Evolutionary conservation across 2,797 vertebrate species (phyloP).

Genomic region (Tarsius wallacei): DNA sequence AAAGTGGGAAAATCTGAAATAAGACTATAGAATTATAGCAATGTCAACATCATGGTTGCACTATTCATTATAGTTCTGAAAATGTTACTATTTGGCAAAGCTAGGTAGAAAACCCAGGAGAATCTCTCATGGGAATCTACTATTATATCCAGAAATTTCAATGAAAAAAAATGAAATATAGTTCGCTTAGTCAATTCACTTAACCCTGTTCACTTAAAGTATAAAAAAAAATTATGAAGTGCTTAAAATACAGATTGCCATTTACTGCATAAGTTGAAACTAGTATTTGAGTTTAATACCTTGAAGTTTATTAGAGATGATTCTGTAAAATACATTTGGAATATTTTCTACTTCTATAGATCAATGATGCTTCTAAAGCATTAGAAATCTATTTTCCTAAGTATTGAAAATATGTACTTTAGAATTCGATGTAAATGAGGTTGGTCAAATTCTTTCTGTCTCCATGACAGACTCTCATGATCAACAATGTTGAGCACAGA

Average conservation of each 20-base stretch:
- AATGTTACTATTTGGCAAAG: neutral
- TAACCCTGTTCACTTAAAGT: neutral
- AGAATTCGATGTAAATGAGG: neutral
- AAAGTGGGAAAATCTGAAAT: neutral
- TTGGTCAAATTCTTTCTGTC: neutral
- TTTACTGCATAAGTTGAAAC: neutral
- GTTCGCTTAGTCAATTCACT: neutral
- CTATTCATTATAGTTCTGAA: neutral
- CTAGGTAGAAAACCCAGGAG: neutral
- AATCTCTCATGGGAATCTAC: neutral
- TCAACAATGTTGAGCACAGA: neutral
- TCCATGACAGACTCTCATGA: neutral
- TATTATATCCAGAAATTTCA: neutral
- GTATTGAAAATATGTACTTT: neutral
- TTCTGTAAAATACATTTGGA: neutral
- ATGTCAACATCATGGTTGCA: neutral
- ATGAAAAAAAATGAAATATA: neutral
- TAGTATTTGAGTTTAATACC: neutral
- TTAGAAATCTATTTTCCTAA: neutral
- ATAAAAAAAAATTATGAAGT: neutral
- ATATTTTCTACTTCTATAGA: neutral
- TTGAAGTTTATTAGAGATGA: neutral
- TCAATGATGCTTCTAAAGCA: neutral
- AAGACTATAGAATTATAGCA: neutral
- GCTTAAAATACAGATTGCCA: neutral